These are phyloP conservation scores for Catharus ustulatus DNA, from an alignment of 2,797 vertebrate genomes.

Conservation along the genomic window DNA sequence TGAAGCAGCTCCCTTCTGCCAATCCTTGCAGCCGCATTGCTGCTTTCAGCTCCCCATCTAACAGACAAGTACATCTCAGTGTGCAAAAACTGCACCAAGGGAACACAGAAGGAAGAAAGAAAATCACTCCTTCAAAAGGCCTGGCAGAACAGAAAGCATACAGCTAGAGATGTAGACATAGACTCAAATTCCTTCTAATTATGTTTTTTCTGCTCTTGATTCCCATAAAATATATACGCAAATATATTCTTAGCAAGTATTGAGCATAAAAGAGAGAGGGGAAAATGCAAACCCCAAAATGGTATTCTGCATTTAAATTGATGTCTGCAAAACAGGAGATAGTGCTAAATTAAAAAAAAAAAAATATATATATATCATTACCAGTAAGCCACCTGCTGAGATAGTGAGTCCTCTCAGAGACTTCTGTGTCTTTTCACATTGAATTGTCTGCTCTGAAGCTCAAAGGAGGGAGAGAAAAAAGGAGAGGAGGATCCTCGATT, in stretches of 20 bases:
- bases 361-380: background rate
- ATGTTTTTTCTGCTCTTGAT: background rate
- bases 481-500: background rate
- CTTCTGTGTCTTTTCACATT: background rate
- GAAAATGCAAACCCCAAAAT: constrained; percentile 5
- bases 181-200: background rate
- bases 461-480: background rate
- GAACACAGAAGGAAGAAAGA: background rate
- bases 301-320: background rate
- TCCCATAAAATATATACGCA: rapidly evolving
- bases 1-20: constrained; percentile 51
- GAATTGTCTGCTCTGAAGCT: background rate
- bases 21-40: constrained; percentile 54
- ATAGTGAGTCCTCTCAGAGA: constrained; percentile 3
- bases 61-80: constrained; percentile 8
- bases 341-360: background rate
- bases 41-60: constrained; percentile 22
- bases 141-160: background rate
- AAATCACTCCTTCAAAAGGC: background rate
- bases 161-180: background rate
- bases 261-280: background rate
- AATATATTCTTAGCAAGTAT: background rate
- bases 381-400: constrained; percentile 19
- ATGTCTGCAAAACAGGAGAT: constrained; percentile 2
- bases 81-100: background rate